Evolutionary conservation across 1,140 invertebrate species (phyloP).

Genomic region (Drosophila micromelanica): DNA sequence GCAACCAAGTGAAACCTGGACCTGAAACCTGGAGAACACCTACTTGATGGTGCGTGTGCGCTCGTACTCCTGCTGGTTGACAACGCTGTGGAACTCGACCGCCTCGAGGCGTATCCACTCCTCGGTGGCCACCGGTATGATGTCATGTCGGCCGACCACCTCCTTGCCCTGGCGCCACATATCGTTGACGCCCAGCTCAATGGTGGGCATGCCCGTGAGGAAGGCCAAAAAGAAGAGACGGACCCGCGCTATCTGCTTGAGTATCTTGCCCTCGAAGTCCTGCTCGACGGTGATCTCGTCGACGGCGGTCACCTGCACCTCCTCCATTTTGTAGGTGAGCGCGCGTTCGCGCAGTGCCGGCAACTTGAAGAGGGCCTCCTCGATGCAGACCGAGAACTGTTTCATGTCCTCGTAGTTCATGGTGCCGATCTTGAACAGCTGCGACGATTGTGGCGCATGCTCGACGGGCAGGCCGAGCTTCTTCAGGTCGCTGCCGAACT

Average conservation of each 20-base stretch:
- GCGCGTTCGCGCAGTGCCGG: constrained; percentile 94
- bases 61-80: constrained; percentile 96
- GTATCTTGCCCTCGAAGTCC: constrained; percentile 92
- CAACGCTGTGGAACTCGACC: constrained; percentile 97
- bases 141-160: constrained; percentile 99
- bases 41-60: constrained; percentile 96
- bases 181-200: constrained; percentile 99
- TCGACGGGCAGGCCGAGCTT: constrained; percentile 98
- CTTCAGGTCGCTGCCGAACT: constrained; percentile 95
- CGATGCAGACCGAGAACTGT: constrained; percentile 94
- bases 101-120: constrained; percentile 99
- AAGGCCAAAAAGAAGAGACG: constrained; percentile 98
- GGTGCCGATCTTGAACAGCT: constrained; percentile 98
- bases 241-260: constrained; percentile 97
- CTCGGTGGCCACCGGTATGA: constrained; percentile 99
- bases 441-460: constrained; percentile 98
- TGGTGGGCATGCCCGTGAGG: constrained; percentile 95
- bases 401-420: constrained; percentile 95
- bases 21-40: constrained; percentile 13
- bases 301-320: constrained; percentile 97
- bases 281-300: constrained; percentile 98
- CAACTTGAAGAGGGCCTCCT: constrained; percentile 95
- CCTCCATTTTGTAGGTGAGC: constrained; percentile 98
- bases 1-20: no score
- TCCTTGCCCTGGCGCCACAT: constrained; percentile 98